These are phyloP conservation scores for Sinocyclocheilus grahami DNA, from an alignment of 2,113 vertebrate genomes.

Conservation along the genomic window DNA sequence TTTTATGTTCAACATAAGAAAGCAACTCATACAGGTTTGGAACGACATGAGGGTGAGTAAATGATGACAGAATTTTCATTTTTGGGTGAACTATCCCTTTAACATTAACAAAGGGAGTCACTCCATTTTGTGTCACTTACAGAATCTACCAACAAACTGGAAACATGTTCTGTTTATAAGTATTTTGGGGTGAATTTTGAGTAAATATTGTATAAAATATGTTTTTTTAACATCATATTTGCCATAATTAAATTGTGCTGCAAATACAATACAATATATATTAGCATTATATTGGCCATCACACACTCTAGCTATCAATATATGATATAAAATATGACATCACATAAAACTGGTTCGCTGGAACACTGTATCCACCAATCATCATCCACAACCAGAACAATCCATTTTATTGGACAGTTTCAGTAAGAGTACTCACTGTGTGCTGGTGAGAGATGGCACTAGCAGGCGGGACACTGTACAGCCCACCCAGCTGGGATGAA, in stretches of 20 bases:
- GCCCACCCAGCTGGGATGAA: slow-evolving; percentile 85
- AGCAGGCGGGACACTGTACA: slow-evolving; percentile 81
- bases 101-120: background rate
- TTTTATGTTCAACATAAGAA: too few species aligned
- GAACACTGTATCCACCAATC: background rate
- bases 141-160: too few species aligned
- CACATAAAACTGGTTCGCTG: background rate
- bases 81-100: too few species aligned
- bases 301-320: background rate
- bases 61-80: too few species aligned
- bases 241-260: too few species aligned
- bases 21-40: too few species aligned
- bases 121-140: background rate
- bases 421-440: slow-evolving; percentile 76
- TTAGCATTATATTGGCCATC: background rate
- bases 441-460: slow-evolving; percentile 83
- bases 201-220: too few species aligned
- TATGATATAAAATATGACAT: background rate
- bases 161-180: too few species aligned
- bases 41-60: too few species aligned
- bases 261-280: too few species aligned
- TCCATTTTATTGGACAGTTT: background rate
- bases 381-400: background rate
- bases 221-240: too few species aligned
- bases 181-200: too few species aligned